Evolutionary conservation across 2,797 vertebrate genomes (phyloP), one percentile per base, ranked within the genome.

Genomic region (Mycteria americana): DNA sequence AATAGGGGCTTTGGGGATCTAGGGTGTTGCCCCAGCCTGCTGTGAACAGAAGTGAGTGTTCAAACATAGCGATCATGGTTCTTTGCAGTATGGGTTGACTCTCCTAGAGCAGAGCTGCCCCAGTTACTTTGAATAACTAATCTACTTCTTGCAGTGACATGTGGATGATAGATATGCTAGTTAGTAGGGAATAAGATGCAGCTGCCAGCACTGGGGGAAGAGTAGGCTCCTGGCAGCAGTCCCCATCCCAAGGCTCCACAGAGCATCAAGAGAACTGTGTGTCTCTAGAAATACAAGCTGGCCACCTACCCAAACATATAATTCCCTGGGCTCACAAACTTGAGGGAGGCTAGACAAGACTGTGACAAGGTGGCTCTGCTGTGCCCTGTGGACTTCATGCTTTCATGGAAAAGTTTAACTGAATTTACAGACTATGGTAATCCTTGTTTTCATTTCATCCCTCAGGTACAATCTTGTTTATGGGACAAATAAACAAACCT

Each of bases 401-500:
- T 93, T 87, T 85, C 56, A 92, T 87, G 81, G 80, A 77, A 64
- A 89, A 93, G 10, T 83, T 69, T 70, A 85, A 48, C 28, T 64
- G 31, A 35, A 3, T 83, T 89, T 68, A 25, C n/a, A 46, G 72
- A 33, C 2, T 16, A 7, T 69, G 81, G 80, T 92, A 95, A 97
- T 67, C 22, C 79, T 88, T 89, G 73, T 92, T 91, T 95, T 88
- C 10, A 7, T 94, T 95, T 92, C 18, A 69, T 93, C 83, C 76
- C 80, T 72, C 67, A 99, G 99, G 99, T 97, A 99, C 99, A 56
- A 85, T 99, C 96, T 99, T 99, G 93, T 99, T 99, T 88, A 99
- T 99, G 98, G 99, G 99, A 84, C 99, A 99, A 98, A 98, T 99
- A 97, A 99, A 99, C 98, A 98, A 99, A 95, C 99, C 99, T 97